Evolutionary conservation across 2,113 vertebrate genomes (phyloP).

Genomic region (Gallinago jamesoni): DNA sequence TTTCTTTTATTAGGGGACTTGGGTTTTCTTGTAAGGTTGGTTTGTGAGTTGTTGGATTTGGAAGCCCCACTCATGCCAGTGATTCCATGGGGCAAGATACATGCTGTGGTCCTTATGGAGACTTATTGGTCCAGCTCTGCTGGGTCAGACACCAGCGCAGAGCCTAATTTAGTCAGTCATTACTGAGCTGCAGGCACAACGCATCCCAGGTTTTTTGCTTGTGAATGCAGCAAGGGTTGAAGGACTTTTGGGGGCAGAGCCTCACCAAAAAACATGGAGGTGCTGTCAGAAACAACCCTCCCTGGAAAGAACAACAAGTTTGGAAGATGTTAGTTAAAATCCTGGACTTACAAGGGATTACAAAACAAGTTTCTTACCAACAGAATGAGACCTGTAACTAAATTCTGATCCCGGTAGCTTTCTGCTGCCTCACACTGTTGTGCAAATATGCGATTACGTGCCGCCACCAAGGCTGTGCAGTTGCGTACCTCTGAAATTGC

Average conservation of each 20-base stretch:
- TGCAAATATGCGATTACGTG: not conserved
- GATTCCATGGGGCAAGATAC: not conserved
- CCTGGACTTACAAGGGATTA: not conserved
- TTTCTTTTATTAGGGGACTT: not conserved
- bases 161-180: not conserved
- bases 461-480: not conserved
- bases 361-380: not conserved
- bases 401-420: not conserved
- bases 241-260: not conserved
- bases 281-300: not conserved
- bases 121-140: not conserved
- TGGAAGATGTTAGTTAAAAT: not conserved
- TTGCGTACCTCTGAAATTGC: not conserved
- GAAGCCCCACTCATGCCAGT: not conserved
- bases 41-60: not conserved
- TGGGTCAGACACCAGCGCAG: not conserved
- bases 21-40: not conserved
- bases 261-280: not conserved
- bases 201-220: not conserved
- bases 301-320: not conserved
- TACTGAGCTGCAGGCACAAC: not conserved
- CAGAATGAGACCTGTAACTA: not conserved
- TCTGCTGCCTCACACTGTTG: not conserved
- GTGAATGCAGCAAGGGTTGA: not conserved
- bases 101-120: not conserved